A percentile compares a stretch with the other conserved stretches of the same genome.
These are phyloP conservation scores for Halcyon senegalensis DNA, from an alignment of 2,113 vertebrate species.

Conservation along the genomic window DNA sequence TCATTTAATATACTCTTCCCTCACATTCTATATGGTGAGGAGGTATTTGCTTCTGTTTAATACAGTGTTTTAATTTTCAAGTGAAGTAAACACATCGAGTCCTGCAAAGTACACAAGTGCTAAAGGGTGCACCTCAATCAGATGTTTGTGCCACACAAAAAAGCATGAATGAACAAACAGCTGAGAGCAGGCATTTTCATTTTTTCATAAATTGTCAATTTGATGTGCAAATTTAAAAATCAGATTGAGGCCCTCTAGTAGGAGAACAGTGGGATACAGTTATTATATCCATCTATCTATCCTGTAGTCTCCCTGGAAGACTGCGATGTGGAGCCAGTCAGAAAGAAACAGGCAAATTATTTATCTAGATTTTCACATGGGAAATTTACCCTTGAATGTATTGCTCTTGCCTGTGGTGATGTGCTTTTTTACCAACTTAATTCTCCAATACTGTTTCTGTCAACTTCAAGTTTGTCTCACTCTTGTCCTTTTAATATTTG, in stretches of 20 bases:
- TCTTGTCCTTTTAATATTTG: not conserved
- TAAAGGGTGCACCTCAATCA: not conserved
- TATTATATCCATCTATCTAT: not conserved
- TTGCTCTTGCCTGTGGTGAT: not conserved
- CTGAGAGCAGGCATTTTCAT: not conserved
- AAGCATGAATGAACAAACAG: accelerated
- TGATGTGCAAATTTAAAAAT: not conserved
- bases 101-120: not conserved
- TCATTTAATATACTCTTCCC: not conserved
- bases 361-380: not conserved
- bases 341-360: not conserved
- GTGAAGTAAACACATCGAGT: not conserved
- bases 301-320: not conserved
- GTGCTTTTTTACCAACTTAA: not conserved
- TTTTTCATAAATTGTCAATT: not conserved
- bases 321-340: not conserved
- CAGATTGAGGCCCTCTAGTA: not conserved
- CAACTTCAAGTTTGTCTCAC: not conserved
- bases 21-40: not conserved
- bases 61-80: not conserved
- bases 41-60: not conserved
- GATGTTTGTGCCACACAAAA: not conserved
- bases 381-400: not conserved
- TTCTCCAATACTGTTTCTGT: not conserved
- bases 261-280: not conserved